These are phyloP conservation scores for Gymnoscelis rufifasciata DNA, from an alignment of 2,888 invertebrate genomes.

Conservation along the genomic window DNA sequence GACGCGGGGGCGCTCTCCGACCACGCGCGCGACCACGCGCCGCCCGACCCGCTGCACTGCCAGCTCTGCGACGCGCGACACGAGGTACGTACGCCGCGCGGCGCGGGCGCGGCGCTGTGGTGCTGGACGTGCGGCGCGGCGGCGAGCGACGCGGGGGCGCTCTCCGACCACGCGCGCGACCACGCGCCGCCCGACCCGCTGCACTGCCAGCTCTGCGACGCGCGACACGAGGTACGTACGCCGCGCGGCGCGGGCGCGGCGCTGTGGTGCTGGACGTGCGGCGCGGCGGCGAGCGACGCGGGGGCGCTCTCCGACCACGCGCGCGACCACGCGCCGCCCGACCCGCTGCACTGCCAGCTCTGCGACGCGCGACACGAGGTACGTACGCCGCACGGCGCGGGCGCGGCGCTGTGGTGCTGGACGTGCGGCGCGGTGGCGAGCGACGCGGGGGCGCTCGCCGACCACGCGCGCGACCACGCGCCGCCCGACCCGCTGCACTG, in stretches of 20 bases:
- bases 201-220: not conserved
- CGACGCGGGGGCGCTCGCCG: too few relatives aligned
- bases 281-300: conserved; percentile 6
- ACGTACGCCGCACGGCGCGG: conserved; percentile 37
- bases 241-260: conserved; percentile 1
- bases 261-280: not conserved
- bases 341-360: conserved; percentile 39
- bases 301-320: too few relatives aligned
- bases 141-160: conserved; percentile 1
- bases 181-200: conserved; percentile 6
- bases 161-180: too few relatives aligned
- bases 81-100: conserved; percentile 42
- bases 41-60: conserved; percentile 34
- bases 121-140: conserved; percentile 14
- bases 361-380: conserved; percentile 46
- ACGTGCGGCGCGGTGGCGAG: not conserved
- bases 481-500: conserved; percentile 1
- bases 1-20: too few relatives aligned
- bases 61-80: conserved; percentile 43
- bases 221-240: too few relatives aligned
- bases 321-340: conserved; percentile 23
- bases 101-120: conserved; percentile 39
- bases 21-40: too few relatives aligned
- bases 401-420: conserved; percentile 36
- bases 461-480: too few relatives aligned